Evolutionary conservation across 2,888 invertebrate genomes (phyloP).

Genomic region (Troilus luridus): DNA sequence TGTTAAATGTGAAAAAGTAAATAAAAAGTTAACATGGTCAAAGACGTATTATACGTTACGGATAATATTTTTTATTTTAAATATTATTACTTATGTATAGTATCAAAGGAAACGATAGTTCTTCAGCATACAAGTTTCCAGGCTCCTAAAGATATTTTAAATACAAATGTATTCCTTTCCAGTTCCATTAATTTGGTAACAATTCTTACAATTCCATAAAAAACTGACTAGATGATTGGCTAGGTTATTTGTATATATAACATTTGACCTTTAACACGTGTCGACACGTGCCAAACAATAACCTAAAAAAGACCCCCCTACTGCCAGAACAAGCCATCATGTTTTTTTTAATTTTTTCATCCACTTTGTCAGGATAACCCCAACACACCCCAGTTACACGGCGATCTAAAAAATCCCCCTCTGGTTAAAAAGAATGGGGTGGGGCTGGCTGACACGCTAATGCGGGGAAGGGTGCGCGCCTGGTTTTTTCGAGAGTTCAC

Average conservation of each 20-base stretch:
- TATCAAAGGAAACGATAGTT: no score
- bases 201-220: neutral
- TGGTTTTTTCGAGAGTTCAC: conserved; percentile 11
- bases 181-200: neutral
- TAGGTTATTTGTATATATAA: neutral
- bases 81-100: no score
- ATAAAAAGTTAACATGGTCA: neutral
- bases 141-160: neutral
- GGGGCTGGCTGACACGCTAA: neutral
- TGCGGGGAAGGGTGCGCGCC: conserved; percentile 31
- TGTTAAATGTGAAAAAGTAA: neutral
- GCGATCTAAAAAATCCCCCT: conserved; percentile 19
- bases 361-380: neutral
- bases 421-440: conserved; percentile 42
- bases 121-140: no score
- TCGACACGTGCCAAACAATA: neutral
- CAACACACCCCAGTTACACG: neutral
- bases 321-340: neutral
- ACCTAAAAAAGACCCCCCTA: conserved; percentile 7
- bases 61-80: no score
- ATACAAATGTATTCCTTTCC: neutral
- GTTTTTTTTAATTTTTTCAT: neutral
- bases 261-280: neutral
- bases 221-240: neutral
- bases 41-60: no score